Evolutionary conservation across 2,113 vertebrate genomes (phyloP), one percentile per base, ranked within the genome.

Genomic region (Prinia subflava): DNA sequence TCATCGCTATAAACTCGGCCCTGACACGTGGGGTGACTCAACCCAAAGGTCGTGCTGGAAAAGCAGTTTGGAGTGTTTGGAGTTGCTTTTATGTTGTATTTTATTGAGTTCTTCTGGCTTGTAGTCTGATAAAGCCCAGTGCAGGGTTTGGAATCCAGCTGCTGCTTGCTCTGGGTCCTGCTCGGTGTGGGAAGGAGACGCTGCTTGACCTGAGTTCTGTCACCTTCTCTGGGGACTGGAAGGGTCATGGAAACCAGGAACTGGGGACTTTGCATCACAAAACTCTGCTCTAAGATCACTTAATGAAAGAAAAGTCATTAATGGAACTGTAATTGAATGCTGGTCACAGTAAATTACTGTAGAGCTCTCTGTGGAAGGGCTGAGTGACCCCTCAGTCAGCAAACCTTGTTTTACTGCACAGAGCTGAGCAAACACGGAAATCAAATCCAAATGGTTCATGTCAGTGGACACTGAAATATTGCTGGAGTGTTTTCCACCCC

Each of bases 41-140:
- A 19, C 69, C 63, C 83, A 73, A 68, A 94, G 89, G 92, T 92
- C 81, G 18, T 27, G 50, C n/a, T 81, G 50, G 50, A 92, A 77
- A 63, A 94, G 89, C 56, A 60, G 4, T 70, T 80, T 69, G 55
- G 31, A 90, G 92, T 50, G 59, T 35, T 50, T 28, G 20, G 70
- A 87, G 70, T 28, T 62, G 53, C 92, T 93, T 93, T 96, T 47
- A 73, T 68, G 71, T 83, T 86, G 2, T 21, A 10, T 90, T 96
- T 96, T 88, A 92, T 70, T 53, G 47, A 73, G 28, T 35, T 6
- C 69, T 78, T 46, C 77, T 95, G 92, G 76, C 89, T 35, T 46
- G 28, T 8, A 21, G 56, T 63, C 15, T n/a, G 41, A 39, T 39
- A 18, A 70, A 82, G 7, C 2, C 21, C 82, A 69, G 69, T 4